Conservation (phyloP, 2,113 vertebrate genomes). For the Ptychochromis oligacanthus region DNA sequence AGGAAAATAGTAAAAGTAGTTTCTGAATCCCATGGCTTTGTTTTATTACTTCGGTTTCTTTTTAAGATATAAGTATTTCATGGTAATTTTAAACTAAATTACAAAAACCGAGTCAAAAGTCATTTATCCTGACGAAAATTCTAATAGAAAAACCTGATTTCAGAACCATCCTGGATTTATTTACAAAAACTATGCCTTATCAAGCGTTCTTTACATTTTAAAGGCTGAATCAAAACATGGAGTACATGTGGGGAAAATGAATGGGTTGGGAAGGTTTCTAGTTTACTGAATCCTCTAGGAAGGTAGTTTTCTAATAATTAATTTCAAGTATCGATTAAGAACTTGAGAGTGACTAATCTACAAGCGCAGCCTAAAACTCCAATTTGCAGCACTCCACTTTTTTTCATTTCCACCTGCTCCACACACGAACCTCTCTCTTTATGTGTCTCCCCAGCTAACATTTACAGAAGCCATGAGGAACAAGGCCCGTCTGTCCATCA, state of each 20-base stretch:
- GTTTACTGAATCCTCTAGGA: background rate
- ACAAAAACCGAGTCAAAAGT: accelerated
- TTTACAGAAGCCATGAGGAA: constrained; percentile 99
- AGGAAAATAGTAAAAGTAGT: background rate
- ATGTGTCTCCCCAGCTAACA: constrained; percentile 85
- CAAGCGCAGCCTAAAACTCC: constrained; percentile 27
- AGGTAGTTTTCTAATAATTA: background rate
- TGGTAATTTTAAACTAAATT: background rate
- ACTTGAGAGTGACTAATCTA: too few species aligned
- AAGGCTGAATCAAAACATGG: background rate
- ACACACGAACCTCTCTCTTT: background rate
- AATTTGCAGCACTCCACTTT: constrained; percentile 26
- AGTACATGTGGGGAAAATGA: background rate
- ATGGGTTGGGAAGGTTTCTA: background rate
- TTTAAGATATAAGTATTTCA: background rate
- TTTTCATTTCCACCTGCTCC: constrained; percentile 14
- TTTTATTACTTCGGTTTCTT: background rate
- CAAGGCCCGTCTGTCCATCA: constrained; percentile 99
- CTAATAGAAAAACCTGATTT: background rate
- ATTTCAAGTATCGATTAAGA: background rate
- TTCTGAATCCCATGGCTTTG: background rate
- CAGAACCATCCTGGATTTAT: too few species aligned
- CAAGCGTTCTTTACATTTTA: background rate
- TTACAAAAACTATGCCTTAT: too few species aligned
- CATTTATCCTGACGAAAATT: background rate